Evolutionary conservation across 2,797 vertebrate genomes (phyloP).

Genomic region (Xiphophorus birchmanni): DNA sequence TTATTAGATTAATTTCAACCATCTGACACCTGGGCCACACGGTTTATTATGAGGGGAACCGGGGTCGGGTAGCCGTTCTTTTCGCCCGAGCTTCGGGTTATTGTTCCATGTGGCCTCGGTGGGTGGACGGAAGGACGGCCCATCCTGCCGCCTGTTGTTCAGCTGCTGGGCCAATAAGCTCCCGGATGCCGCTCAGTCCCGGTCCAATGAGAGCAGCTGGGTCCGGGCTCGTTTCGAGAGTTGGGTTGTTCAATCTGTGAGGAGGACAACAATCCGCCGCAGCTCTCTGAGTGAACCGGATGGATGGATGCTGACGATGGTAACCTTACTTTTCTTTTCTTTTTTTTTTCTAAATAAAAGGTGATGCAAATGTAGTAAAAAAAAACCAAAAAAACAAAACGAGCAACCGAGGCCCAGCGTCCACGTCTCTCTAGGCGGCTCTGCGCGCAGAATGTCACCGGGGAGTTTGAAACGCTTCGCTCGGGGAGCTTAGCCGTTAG

Average conservation of each 20-base stretch:
- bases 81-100: slow-evolving; percentile 29
- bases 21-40: slow-evolving; percentile 3
- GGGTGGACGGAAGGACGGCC: slow-evolving; percentile 64
- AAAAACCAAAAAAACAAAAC: background rate
- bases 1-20: background rate
- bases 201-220: slow-evolving; percentile 74
- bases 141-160: slow-evolving; percentile 78
- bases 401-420: slow-evolving; percentile 15
- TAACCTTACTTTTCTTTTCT: slow-evolving; percentile 55
- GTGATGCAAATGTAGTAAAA: slow-evolving; percentile 15
- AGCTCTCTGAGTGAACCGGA: slow-evolving; percentile 57
- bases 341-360: slow-evolving; percentile 20
- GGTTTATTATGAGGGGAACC: slow-evolving; percentile 18
- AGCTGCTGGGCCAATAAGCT: slow-evolving; percentile 72
- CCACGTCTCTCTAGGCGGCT: slow-evolving; percentile 20
- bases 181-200: slow-evolving; percentile 47
- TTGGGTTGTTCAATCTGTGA: slow-evolving; percentile 77
- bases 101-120: slow-evolving; percentile 75
- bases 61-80: slow-evolving; percentile 4
- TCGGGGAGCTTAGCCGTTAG: slow-evolving; percentile 60
- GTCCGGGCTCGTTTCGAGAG: slow-evolving; percentile 68
- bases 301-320: slow-evolving; percentile 68
- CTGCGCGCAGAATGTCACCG: slow-evolving; percentile 55
- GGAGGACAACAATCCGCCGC: slow-evolving; percentile 74
- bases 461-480: slow-evolving; percentile 52